Evolutionary conservation across 2,888 invertebrate genomes (phyloP).

Genomic region (Diploptera punctata): DNA sequence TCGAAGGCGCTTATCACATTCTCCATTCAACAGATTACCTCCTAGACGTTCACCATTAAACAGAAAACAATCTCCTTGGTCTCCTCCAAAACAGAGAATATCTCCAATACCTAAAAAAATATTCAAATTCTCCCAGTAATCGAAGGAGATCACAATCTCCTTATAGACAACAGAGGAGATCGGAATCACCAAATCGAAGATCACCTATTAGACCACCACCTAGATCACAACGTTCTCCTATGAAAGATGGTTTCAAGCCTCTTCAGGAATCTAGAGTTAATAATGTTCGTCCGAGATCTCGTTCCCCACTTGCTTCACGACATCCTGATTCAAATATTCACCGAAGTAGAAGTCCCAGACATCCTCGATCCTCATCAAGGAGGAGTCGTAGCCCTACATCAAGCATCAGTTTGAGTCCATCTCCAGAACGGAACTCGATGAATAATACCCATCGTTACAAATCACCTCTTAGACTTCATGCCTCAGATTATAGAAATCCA

Average conservation of each 20-base stretch:
- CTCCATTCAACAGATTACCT: conserved; percentile 1
- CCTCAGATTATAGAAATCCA: neutral
- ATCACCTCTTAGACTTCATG: conserved; percentile 17
- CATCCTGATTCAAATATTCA: neutral
- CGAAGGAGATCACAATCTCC: conserved; percentile 22
- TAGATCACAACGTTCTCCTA: too few species aligned
- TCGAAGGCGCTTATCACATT: conserved; percentile 19
- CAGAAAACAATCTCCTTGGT: conserved; percentile 13
- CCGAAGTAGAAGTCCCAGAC: neutral
- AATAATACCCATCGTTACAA: conserved; percentile 23
- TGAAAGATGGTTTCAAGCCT: too few species aligned
- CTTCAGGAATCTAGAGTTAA: neutral
- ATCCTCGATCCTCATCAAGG: neutral
- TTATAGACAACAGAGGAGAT: conserved; percentile 4
- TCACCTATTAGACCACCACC: neutral
- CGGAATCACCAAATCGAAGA: neutral
- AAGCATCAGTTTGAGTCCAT: conserved; percentile 37
- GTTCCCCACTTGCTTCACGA: neutral
- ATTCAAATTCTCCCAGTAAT: conserved; percentile 11
- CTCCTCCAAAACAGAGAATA: conserved; percentile 21
- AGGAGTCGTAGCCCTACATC: conserved; percentile 15
- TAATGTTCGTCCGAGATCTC: neutral
- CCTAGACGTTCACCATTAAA: neutral
- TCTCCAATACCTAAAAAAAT: neutral
- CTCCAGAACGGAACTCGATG: conserved; percentile 32